Evolutionary conservation across 2,113 vertebrate species (phyloP).

Genomic region (Lagopus muta): DNA sequence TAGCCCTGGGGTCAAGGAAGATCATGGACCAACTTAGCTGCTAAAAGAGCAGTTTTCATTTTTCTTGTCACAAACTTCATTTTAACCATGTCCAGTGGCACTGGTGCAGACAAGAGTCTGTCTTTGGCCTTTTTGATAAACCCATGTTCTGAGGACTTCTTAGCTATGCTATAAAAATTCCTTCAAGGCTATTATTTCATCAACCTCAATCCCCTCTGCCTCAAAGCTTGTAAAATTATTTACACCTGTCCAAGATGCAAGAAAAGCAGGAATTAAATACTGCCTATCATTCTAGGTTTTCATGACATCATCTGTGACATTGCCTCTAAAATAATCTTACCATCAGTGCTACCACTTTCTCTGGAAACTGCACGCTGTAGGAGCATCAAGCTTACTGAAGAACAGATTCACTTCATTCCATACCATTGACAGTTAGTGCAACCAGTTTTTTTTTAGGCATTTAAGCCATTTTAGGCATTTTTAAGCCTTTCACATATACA

Average conservation of each 20-base stretch:
- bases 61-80: constrained; percentile 54
- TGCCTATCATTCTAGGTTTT: not conserved
- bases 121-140: constrained; percentile 29
- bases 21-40: not conserved
- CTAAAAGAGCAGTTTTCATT: constrained; percentile 23
- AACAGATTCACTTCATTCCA: not conserved
- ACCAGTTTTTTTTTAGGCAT: too few relatives aligned
- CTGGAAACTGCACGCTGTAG: not conserved
- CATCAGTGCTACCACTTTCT: not conserved
- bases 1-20: constrained; percentile 58
- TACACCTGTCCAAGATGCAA: not conserved
- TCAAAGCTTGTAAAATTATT: not conserved
- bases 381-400: not conserved
- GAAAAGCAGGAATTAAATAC: not conserved
- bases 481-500: not conserved
- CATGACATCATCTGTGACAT: not conserved
- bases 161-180: not conserved
- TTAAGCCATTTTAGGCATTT: too few relatives aligned
- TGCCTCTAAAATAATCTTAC: not conserved
- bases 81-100: not conserved
- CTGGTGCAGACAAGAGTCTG: not conserved
- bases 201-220: not conserved
- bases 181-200: not conserved
- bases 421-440: not conserved
- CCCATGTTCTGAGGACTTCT: not conserved